Conservation (phyloP, 2,888 invertebrate genomes). For the Hoplodrina blanda region DNA sequence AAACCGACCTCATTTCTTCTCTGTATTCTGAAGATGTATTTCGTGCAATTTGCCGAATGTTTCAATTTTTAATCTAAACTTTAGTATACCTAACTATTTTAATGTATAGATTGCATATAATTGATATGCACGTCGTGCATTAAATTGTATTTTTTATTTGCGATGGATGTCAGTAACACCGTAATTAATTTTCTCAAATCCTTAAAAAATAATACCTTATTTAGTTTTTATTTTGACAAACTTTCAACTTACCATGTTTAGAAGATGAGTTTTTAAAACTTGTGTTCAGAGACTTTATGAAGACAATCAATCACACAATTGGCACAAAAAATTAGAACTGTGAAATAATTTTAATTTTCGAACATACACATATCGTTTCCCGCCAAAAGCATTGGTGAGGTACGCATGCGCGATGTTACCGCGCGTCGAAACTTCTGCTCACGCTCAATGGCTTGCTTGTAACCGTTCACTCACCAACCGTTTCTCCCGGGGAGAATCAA, state of each 20-base stretch:
- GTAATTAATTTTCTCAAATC: too few species aligned
- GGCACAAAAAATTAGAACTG: slow-evolving; percentile 34
- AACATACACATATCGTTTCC: slow-evolving; percentile 68
- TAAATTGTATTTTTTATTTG: neutral
- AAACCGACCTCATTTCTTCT: neutral
- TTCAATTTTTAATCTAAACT: neutral
- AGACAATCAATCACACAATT: slow-evolving; percentile 38
- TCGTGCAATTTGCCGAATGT: neutral
- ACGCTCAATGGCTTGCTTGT: slow-evolving; percentile 59
- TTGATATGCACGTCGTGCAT: too few species aligned
- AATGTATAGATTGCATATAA: neutral
- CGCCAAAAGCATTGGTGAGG: slow-evolving; percentile 72
- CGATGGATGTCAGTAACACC: neutral
- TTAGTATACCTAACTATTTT: neutral
- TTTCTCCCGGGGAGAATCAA: slow-evolving; percentile 77
- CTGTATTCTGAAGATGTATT: neutral
- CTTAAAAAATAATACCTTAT: neutral
- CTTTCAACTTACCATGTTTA: slow-evolving; percentile 49
- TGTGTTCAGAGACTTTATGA: neutral
- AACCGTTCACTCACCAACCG: slow-evolving; percentile 77
- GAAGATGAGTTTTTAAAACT: slow-evolving; percentile 14
- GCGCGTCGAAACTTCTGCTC: slow-evolving; percentile 81
- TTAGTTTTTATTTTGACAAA: neutral
- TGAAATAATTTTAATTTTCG: slow-evolving; percentile 48
- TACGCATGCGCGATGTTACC: slow-evolving; percentile 81